Conservation (phyloP, 2,113 vertebrate species). For the Serilophus lunatus region DNA sequence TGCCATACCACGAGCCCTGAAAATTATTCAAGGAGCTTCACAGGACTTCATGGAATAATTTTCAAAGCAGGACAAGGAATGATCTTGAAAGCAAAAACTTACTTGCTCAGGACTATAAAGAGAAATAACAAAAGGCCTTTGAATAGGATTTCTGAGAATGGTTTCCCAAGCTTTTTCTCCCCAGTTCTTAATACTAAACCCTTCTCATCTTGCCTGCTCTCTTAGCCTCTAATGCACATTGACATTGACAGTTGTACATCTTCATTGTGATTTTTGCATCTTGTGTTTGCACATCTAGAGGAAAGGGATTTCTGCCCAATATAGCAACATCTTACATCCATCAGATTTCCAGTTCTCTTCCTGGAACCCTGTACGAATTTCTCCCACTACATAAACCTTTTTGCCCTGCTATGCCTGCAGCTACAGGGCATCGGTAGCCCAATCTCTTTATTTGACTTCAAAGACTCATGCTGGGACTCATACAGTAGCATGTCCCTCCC, state of each 20-base stretch:
- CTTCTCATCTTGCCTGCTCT: background rate
- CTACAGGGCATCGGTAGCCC: background rate
- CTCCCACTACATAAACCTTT: background rate
- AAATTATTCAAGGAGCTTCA: constrained; percentile 34
- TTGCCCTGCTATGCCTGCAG: background rate
- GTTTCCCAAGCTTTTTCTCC: background rate
- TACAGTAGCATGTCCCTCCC: background rate
- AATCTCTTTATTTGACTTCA: background rate
- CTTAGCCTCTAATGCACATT: background rate
- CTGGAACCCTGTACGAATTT: background rate
- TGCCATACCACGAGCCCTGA: background rate
- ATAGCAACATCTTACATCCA: background rate
- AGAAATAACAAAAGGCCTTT: background rate
- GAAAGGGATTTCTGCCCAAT: background rate
- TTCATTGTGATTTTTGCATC: background rate
- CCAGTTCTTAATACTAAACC: background rate
- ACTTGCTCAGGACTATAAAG: background rate
- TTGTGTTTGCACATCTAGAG: background rate
- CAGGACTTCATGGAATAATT: constrained; percentile 10
- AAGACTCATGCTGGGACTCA: background rate
- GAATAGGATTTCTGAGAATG: background rate
- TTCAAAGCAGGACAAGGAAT: background rate
- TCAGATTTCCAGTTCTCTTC: background rate
- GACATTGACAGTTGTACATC: background rate
- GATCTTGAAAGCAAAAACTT: background rate